These are phyloP conservation scores for Drosophila nigricruria DNA, from an alignment of 2,888 invertebrate genomes.

Conservation along the genomic window DNA sequence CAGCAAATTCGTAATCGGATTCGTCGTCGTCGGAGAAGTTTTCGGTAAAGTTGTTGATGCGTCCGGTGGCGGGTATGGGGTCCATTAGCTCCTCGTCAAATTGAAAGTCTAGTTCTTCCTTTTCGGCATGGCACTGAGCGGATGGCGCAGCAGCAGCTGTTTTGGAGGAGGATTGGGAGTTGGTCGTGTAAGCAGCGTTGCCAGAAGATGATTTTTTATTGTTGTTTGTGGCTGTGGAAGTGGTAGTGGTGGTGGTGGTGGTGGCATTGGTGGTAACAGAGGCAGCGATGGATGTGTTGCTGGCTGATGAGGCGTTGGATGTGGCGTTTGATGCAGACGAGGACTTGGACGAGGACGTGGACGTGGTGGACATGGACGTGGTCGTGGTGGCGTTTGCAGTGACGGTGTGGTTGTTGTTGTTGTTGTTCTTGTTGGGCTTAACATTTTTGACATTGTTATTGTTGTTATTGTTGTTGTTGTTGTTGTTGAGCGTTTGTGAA, in stretches of 20 bases:
- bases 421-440: slow-evolving; percentile 51
- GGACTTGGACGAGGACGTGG: slow-evolving; percentile 50
- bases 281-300: slow-evolving; percentile 52
- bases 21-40: slow-evolving; percentile 93
- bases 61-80: slow-evolving; percentile 89
- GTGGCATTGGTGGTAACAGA: slow-evolving; percentile 38
- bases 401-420: slow-evolving; percentile 40
- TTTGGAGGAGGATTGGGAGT: slow-evolving; percentile 81
- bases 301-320: slow-evolving; percentile 56
- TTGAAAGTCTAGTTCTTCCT: slow-evolving; percentile 97
- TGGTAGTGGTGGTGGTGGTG: slow-evolving; percentile 30
- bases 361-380: slow-evolving; percentile 51
- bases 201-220: slow-evolving; percentile 65
- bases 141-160: slow-evolving; percentile 79
- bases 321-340: slow-evolving; percentile 62
- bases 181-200: slow-evolving; percentile 76
- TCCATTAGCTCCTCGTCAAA: slow-evolving; percentile 97
- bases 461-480: slow-evolving; percentile 46
- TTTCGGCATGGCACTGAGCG: slow-evolving; percentile 85
- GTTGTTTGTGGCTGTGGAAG: slow-evolving; percentile 42
- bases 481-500: slow-evolving; percentile 80
- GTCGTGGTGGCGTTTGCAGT: slow-evolving; percentile 55
- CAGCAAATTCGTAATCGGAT: slow-evolving; percentile 95
- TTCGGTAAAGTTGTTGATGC: slow-evolving; percentile 92
- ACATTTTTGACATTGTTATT: slow-evolving; percentile 53